Conservation (phyloP, 2,888 invertebrate species). For the Enchytraeus crypticus region DNA sequence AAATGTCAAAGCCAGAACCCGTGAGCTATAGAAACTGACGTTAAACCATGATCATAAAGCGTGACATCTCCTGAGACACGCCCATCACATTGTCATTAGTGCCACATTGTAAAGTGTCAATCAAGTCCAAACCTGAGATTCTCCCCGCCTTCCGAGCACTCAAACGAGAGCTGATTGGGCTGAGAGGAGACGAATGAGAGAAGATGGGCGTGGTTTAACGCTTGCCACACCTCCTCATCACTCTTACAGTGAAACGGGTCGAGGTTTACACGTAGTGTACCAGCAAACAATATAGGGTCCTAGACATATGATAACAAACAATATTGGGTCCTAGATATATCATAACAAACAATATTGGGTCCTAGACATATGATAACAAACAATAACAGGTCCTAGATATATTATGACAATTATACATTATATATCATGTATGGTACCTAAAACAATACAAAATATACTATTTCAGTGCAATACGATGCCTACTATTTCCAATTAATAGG, state of each 20-base stretch:
- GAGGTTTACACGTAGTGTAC: constrained; percentile 36
- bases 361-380: constrained; percentile 10
- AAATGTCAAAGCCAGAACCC: too few species aligned
- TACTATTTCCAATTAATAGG: too few species aligned
- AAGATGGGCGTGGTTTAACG: constrained; percentile 44
- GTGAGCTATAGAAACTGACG: too few species aligned
- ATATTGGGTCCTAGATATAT: too few species aligned
- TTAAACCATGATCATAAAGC: too few species aligned
- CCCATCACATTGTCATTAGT: too few species aligned
- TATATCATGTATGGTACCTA: too few species aligned
- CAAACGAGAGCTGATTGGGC: constrained; percentile 34
- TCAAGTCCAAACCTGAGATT: constrained; percentile 40
- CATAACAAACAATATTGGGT: constrained; percentile 26
- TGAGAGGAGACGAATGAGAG: constrained; percentile 38
- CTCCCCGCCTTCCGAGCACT: constrained; percentile 46
- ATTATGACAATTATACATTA: too few species aligned
- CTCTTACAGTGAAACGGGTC: constrained; percentile 45
- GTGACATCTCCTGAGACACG: too few species aligned
- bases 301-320: neutral
- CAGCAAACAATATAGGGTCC: constrained; percentile 27
- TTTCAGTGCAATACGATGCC: too few species aligned
- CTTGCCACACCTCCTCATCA: constrained; percentile 43
- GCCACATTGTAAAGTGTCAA: neutral
- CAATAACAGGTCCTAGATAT: too few species aligned
- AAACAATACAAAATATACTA: too few species aligned